Conservation (phyloP, 2,888 invertebrate genomes). For the Ormyrus nitidulus region DNA sequence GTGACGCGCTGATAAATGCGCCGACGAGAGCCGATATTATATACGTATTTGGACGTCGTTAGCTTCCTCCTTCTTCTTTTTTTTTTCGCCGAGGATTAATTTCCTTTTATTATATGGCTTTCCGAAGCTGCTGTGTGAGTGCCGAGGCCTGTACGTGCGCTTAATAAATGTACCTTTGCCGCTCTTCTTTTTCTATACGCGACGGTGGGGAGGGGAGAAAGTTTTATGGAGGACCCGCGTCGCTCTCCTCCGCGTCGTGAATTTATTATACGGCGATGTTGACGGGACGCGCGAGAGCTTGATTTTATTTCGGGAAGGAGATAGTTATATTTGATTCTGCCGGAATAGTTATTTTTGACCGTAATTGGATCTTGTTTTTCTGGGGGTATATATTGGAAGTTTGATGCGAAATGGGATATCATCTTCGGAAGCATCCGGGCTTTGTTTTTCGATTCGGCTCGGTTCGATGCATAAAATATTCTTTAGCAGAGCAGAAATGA, state of each 20-base stretch:
- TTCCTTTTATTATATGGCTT: slow-evolving; percentile 40
- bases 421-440: no score
- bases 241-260: not conserved
- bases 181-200: not conserved
- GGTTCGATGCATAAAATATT: no score
- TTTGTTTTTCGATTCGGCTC: no score
- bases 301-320: no score
- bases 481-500: no score
- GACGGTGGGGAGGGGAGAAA: not conserved
- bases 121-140: not conserved
- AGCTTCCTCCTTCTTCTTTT: not conserved
- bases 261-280: slow-evolving; percentile 26
- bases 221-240: slow-evolving; percentile 11
- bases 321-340: no score
- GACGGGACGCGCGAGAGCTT: not conserved
- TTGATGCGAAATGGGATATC: no score
- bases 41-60: not conserved
- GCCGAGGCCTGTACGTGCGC: no score
- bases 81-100: slow-evolving; percentile 28
- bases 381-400: no score
- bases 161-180: slow-evolving; percentile 24
- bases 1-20: slow-evolving; percentile 36
- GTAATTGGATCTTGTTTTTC: no score
- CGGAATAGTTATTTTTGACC: no score
- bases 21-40: not conserved